Evolutionary conservation across 2,113 vertebrate species (phyloP).

Genomic region (Alligator mississippiensis): DNA sequence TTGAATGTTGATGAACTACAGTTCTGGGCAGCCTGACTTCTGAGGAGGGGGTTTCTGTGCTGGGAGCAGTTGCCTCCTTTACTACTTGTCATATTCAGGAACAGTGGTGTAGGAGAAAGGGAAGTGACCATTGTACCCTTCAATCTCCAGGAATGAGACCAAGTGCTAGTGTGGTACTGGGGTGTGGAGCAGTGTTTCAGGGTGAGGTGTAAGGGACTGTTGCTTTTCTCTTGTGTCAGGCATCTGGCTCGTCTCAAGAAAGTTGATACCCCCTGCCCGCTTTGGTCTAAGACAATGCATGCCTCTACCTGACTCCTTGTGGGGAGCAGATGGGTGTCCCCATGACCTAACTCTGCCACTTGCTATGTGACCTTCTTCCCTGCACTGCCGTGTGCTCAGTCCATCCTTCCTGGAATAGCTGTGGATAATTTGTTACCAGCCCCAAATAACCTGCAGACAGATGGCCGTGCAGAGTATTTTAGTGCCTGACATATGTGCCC

Average conservation of each 20-base stretch:
- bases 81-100: not conserved
- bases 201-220: accelerated
- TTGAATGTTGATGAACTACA: not conserved
- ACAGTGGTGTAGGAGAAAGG: not conserved
- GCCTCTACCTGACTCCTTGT: not conserved
- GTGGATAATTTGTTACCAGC: constrained; percentile 7
- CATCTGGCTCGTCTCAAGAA: not conserved
- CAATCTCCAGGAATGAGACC: not conserved
- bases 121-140: not conserved
- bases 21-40: not conserved
- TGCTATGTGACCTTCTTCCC: not conserved
- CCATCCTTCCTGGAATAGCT: not conserved
- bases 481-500: constrained; percentile 7
- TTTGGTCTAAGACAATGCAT: not conserved
- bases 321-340: not conserved
- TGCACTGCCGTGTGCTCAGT: not conserved
- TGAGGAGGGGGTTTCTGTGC: not conserved
- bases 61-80: not conserved
- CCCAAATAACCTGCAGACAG: constrained; percentile 42
- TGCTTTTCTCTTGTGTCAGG: not conserved
- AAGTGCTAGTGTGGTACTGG: too few species aligned
- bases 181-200: not conserved
- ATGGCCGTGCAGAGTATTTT: constrained; percentile 36
- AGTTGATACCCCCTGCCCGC: not conserved
- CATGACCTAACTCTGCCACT: not conserved